These are phyloP conservation scores for Melolontha melolontha DNA, from an alignment of 2,888 invertebrate species.

Conservation along the genomic window DNA sequence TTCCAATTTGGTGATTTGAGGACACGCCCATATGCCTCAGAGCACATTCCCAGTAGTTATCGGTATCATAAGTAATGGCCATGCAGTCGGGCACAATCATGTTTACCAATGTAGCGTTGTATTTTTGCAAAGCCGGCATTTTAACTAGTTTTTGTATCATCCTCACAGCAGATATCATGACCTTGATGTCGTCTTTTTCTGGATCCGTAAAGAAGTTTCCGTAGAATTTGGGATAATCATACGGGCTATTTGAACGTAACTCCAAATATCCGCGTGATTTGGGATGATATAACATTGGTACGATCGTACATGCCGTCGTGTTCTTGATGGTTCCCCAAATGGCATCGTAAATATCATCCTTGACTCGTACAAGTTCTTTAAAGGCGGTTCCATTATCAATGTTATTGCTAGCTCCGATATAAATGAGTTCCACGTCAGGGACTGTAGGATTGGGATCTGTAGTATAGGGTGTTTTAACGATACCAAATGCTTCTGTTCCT, in stretches of 20 bases:
- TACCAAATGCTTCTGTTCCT: conserved; percentile 71
- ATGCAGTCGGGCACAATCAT: conserved; percentile 68
- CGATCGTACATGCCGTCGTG: conserved; percentile 61
- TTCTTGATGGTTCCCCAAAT: conserved; percentile 71
- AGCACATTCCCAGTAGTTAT: conserved; percentile 69
- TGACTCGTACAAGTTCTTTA: conserved; percentile 68
- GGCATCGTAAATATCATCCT: conserved; percentile 68
- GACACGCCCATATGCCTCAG: conserved; percentile 65
- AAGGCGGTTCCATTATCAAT: conserved; percentile 56
- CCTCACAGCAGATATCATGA: conserved; percentile 63
- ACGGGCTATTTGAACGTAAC: conserved; percentile 77
- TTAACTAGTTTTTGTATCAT: conserved; percentile 67
- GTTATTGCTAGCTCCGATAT: conserved; percentile 68
- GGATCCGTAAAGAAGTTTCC: conserved; percentile 82
- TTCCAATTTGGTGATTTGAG: conserved; percentile 69
- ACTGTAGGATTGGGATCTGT: conserved; percentile 66
- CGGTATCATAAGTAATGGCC: conserved; percentile 61
- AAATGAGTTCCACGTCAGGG: conserved; percentile 81
- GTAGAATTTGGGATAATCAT: conserved; percentile 77
- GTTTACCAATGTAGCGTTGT: conserved; percentile 62
- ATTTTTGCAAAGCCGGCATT: conserved; percentile 66
- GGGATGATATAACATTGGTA: conserved; percentile 79
- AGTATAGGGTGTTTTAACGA: conserved; percentile 71
- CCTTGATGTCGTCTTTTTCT: conserved; percentile 63
- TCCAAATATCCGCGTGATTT: conserved; percentile 76